Percentiles rank a stretch among this genome's conserved stretches.
These are phyloP conservation scores for Eudyptes chrysolophus DNA, from an alignment of 2,113 vertebrate species.

Conservation along the genomic window DNA sequence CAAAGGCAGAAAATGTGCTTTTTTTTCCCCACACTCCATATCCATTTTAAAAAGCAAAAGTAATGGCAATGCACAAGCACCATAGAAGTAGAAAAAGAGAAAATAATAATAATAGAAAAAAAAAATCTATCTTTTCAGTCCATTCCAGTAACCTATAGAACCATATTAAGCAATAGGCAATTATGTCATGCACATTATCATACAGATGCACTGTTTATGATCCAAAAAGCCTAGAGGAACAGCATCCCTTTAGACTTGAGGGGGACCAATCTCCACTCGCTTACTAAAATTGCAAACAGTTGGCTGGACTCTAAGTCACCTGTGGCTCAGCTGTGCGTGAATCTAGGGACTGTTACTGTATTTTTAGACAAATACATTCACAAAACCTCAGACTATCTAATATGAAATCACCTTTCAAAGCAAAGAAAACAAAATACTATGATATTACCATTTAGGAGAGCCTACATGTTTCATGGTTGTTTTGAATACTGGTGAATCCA, in stretches of 20 bases:
- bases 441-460: background rate
- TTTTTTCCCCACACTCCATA: background rate
- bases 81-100: background rate
- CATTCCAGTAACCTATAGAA: background rate
- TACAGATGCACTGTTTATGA: background rate
- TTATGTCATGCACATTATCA: background rate
- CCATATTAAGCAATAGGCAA: background rate
- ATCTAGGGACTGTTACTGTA: background rate
- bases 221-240: background rate
- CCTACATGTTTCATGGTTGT: background rate
- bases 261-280: background rate
- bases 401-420: conserved; percentile 1
- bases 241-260: background rate
- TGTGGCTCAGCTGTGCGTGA: conserved; percentile 20
- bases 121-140: background rate
- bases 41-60: background rate
- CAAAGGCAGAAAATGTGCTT: background rate
- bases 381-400: background rate
- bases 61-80: background rate
- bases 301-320: conserved; percentile 8
- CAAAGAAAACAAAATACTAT: background rate
- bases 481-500: background rate
- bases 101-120: background rate
- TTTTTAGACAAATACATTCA: background rate
- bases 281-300: background rate